Evolutionary conservation across 2,113 vertebrate species (phyloP), one percentile per base, ranked within the genome.

Genomic region (Rhipidura dahli): DNA sequence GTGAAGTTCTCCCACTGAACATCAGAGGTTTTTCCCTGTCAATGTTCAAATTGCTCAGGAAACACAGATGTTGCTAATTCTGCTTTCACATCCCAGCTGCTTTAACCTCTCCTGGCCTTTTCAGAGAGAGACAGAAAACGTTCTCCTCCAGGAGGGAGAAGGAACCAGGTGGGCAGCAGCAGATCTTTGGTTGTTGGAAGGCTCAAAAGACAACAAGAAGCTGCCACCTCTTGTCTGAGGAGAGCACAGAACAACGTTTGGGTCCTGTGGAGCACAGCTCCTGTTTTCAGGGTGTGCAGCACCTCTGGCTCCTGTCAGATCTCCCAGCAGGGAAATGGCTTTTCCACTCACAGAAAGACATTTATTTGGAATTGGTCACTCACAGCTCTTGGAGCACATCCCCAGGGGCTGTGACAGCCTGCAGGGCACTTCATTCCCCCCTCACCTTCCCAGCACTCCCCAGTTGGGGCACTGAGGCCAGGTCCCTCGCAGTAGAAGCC

Each of bases 391-490:
- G 42, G 35, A 63, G 56, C 61, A 15, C 1, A 2, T 37, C 42
- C 76, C 47, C 17, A 18, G 9, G 39, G 20, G 11, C n/a, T 9
- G 2, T 26, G 65, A 1, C 22, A 40, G 27, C 15, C 49, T 33
- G 40, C 27, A 56, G 49, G 6, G 21, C 56, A 45, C 35, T 20
- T 33, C 0, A 10, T 19, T 26, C 42, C 4, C 1, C 7, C 53
- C 96, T 98, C 69, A 99, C 98, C 99, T 96, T 97, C 96, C 73
- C 97, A 95, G 94, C 99, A 99, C 83, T 97, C 97, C 76, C 98
- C 98, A 26, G 98, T 98, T 2, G 99, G 99, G 39, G 96, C 87
- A 49, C 51, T 97, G 44, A 99, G 98, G 31, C 99, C 99, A 7
- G 97, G 83, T 1, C 60, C 92, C 76, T 95, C 89, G 8, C 99